Evolutionary conservation across 2,888 invertebrate genomes (phyloP), one percentile per base, ranked within the genome.

Genomic region (Holacanthella duospinosa): DNA sequence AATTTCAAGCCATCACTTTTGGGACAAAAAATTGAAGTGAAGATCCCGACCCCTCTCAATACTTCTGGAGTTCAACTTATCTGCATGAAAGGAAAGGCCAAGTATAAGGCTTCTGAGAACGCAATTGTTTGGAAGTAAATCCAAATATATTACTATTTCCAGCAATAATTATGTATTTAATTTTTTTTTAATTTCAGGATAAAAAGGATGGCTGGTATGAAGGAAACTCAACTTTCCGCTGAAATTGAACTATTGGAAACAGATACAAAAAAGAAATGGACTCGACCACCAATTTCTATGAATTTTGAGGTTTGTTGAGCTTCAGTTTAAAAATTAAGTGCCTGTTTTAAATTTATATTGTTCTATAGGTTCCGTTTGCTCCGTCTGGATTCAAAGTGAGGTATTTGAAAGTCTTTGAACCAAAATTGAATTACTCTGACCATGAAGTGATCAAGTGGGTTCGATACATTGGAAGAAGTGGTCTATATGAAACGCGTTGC

Each of bases 361-460:
- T 43, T 43, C 12, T 25, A 16, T 75, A 84, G 84, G 99, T 99
- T 72, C 99, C 99, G 2, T 99, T 99, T 79, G 99, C 99, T 12
- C 99, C 99, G 3, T 99, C 97, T 60, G 99, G 99, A 1, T 96
- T 99, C 78, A 99, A 99, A 83, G 99, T 99, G 64, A 89, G 99
- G 48, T 99, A 99, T 79, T 81, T 99, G 75, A 99, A 99, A 79
- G 99, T 99, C 68, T 99, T 99, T 75, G 99, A 99, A 79, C 92
- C 97, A 0, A 99, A 99, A 78, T 83, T 99, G 74, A 99, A 99
- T 82, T 99, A 99, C 80, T 97, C 96, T 1, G 99, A 99, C 80
- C 97, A 99, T 75, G 99, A 99, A 78, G 99, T 99, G 71, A 97
- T 99, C 77, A 99, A 99, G 86, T 99, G 99, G 99, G 99, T 99